Percentiles rank a stretch among this genome's conserved stretches.
These are phyloP conservation scores for Caenorhabditis inopinata DNA, from an alignment of 1,140 invertebrate species.

Conservation along the genomic window DNA sequence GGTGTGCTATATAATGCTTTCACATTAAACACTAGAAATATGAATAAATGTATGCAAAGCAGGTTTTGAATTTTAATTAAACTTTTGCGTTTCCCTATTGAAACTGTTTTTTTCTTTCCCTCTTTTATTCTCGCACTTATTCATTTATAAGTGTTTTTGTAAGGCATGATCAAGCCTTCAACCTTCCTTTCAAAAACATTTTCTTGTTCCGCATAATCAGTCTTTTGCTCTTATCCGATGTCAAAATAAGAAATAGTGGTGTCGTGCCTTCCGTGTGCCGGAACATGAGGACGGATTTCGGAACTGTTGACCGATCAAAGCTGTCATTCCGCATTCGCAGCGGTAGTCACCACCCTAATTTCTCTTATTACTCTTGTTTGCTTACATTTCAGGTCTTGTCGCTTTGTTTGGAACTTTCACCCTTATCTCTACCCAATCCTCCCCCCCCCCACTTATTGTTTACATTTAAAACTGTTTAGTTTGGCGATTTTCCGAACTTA, in stretches of 20 bases:
- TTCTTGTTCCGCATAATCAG: slow-evolving; percentile 24
- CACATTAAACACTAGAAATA: not conserved
- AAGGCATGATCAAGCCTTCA: not conserved
- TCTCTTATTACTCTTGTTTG: slow-evolving; percentile 30
- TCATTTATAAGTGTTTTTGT: not conserved
- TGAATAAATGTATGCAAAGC: slow-evolving; percentile 30
- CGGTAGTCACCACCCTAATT: slow-evolving; percentile 30
- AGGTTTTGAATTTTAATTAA: slow-evolving; percentile 31
- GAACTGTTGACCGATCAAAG: slow-evolving; percentile 32
- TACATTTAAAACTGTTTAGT: not conserved
- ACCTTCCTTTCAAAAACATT: not conserved
- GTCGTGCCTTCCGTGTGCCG: slow-evolving; percentile 16
- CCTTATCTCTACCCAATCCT: not conserved
- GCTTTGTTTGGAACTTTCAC: slow-evolving; percentile 21
- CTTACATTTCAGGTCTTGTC: slow-evolving; percentile 27
- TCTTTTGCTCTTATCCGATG: slow-evolving; percentile 31
- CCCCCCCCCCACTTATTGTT: slow-evolving; percentile 5
- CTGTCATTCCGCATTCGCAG: slow-evolving; percentile 8
- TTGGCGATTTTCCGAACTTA: not conserved
- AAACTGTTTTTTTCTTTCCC: not conserved
- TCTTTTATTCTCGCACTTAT: not conserved
- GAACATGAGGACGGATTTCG: slow-evolving; percentile 32
- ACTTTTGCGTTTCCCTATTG: not conserved
- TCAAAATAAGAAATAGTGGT: slow-evolving; percentile 4
- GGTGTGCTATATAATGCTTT: no score